Evolutionary conservation across 1,140 invertebrate species (phyloP), one percentile per base, ranked within the genome.

Genomic region (Mesaphorura yosii): DNA sequence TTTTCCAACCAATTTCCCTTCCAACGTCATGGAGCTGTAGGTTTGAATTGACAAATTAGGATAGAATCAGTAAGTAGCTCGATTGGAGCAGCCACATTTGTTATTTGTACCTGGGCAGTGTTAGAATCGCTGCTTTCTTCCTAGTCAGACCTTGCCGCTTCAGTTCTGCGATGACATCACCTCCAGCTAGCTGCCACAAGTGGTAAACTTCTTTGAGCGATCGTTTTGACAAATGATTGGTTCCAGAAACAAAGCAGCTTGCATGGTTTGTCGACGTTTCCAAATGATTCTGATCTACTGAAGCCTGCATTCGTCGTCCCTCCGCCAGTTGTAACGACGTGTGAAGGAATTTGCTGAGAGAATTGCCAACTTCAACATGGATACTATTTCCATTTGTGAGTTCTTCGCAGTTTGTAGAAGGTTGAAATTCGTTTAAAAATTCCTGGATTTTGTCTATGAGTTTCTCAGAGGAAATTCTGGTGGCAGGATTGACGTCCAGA

Each of bases 161-260:
- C 12, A 98, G 72, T 68, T 93, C 88, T 14, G 80, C 72, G 53
- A 88, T 83, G 38, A 94, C 83, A 73, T 97, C 91, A 1, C 92
- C 92, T 27, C 93, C 93, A 22, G 92, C 86, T 41, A 97, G 70
- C 66, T 88, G 84, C 94, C 94, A 98, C 64, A 92, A 78, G 70
- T 95, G 84, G 70, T 94, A 97, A 3, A 95, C 75, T 65, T 88
- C 84, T 51, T 86, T 75, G 64, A 91, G 70, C 52, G 75, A 76
- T 56, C 82, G 74, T 17, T 46, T 19, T 2, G 39, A 44, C 22
- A 58, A 41, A 12, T 53, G 19, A 23, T 39, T 22, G 29, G 10
- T 10, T 12, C n/a, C n/a, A n/a, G n/a, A n/a, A n/a, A n/a, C n/a
- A n/a, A n/a, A n/a, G n/a, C n/a, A n/a, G n/a, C n/a, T n/a, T n/a